These are phyloP conservation scores for Anhinga anhinga DNA, from an alignment of 2,113 vertebrate species.

Conservation along the genomic window DNA sequence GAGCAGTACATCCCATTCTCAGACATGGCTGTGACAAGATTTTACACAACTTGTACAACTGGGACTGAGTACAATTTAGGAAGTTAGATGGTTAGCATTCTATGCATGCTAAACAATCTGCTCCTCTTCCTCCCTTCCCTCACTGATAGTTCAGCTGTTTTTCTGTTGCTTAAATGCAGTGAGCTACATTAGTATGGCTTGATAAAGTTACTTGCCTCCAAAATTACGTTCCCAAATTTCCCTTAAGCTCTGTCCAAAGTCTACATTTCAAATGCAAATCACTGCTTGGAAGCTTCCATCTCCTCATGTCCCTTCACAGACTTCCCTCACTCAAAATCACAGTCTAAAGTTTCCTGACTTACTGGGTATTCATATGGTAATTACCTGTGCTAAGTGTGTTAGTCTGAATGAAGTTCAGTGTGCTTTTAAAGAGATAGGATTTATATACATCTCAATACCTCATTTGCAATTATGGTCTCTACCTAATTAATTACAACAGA, in stretches of 20 bases:
- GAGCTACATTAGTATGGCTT: background rate
- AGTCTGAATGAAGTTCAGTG: background rate
- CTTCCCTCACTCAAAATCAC: background rate
- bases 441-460: background rate
- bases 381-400: background rate
- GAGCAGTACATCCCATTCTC: background rate
- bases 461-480: background rate
- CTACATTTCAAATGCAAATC: slow-evolving; percentile 10
- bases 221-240: background rate
- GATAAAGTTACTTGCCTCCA: background rate
- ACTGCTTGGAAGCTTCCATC: background rate
- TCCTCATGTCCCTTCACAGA: background rate
- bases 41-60: background rate
- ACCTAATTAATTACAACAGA: background rate
- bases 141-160: background rate
- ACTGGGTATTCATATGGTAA: background rate
- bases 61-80: background rate
- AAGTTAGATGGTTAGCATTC: background rate
- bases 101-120: background rate
- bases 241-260: background rate
- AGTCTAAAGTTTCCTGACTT: background rate
- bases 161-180: background rate
- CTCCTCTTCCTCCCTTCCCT: background rate
- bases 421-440: background rate
- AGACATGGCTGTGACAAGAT: background rate